Base-by-base conservation (phyloP, 2,888 invertebrate genomes). In the Steinernema hermaphroditum region DNA sequence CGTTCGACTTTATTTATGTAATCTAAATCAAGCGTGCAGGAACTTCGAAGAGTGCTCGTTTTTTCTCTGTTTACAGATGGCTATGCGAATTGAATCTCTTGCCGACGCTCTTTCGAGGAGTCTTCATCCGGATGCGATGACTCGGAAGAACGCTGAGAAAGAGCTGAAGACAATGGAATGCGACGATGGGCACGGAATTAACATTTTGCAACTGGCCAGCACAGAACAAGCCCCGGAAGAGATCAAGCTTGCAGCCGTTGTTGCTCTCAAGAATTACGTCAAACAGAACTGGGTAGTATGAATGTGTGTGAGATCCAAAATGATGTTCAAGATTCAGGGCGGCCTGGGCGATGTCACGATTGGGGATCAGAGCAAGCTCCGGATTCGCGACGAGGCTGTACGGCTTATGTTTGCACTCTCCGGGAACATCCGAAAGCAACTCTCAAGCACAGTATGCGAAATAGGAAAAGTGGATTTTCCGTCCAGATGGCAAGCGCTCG, bases 201-300 rank as follows among this genome's bases (percentile, higher is more conserved):
- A n/a, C n/a, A n/a, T n/a, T n/a, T n/a, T n/a, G n/a, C n/a, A n/a
- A n/a, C n/a, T n/a, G n/a, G n/a, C n/a, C n/a, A n/a, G n/a, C n/a
- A n/a, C n/a, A n/a, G n/a, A n/a, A n/a, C n/a, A n/a, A n/a, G n/a
- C n/a, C n/a, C n/a, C n/a, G n/a, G n/a, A n/a, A 84, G 90, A 96
- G 12, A 91, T 97, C 74, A 93, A 95, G 77, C 90, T 94, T 44
- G 93, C 94, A 6, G 94, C 94, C 24, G 93, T 96, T 12, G 92
- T 99, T 75, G 93, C 93, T 0, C 94, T 98, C 86, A 98, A 98
- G 87, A 99, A 99, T 87, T 96, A 92, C 87, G 91, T 96, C 29
- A 96, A 96, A 88, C 90, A 94, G 71, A 95, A 97, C 88, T 98
- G 98, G 98, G 85, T 87, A 68, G 4, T 77, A 37, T 12, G 37